Evolutionary conservation across 2,113 vertebrate species (phyloP), one percentile per base, ranked within the genome.

Genomic region (Sturnira hondurensis): DNA sequence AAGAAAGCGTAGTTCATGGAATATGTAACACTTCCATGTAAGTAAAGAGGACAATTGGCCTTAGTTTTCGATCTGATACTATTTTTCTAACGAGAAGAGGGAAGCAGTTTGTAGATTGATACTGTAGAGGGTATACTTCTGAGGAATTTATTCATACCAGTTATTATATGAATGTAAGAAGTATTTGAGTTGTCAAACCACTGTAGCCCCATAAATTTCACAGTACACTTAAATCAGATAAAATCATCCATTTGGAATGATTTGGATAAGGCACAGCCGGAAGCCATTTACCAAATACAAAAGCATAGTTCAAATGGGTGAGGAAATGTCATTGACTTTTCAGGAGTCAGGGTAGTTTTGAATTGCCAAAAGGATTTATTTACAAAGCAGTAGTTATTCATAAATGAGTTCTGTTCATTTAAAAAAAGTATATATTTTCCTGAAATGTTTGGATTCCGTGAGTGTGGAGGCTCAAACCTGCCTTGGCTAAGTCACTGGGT

Each of bases 1-100:
- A 97, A 96, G 96, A 95, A 86, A 76, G 91, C 95, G 67, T 91
- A 73, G 93, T 98, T 97, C 91, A 97, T 95, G 84, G 97, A 98
- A 98, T 97, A 97, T 89, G 50, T 94, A 91, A 97, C 86, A n/a
- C n/a, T n/a, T n/a, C 96, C 97, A 96, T 98, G 73, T 9, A 89
- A 97, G 96, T 96, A 98, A 97, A 97, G 91, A 96, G 65, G 81
- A 82, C 97, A 96, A 95, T 63, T 22, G 88, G 56, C 58, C 89
- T 93, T 92, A 97, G 96, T 98, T 98, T 98, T 97, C 92, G 63
- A 91, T 92, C 45, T 56, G 83, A 97, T 97, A 91, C 77, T 92
- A 43, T 71, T 97, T 98, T 95, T 93, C 78, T 92, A 86, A 92
- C 0, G 1, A 85, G 90, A 84, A 54, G 81, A 76, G n/a, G 24